Conservation (phyloP, 1,140 invertebrate genomes). For the Acromyrmex echinatior region DNA sequence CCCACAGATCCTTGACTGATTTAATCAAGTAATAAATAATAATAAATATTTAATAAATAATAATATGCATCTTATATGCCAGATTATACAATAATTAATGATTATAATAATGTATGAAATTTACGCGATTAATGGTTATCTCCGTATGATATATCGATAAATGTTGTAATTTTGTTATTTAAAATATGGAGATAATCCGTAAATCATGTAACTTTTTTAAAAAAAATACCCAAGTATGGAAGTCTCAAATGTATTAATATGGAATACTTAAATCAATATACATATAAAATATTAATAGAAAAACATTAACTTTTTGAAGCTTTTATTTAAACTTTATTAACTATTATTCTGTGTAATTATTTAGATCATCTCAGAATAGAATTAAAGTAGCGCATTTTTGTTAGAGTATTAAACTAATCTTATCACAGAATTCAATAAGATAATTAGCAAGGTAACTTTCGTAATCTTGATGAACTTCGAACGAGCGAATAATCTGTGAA, state of each 20-base stretch:
- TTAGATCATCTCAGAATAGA: not conserved
- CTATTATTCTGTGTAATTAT: conserved; percentile 3
- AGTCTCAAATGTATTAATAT: not conserved
- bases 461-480: conserved; percentile 17
- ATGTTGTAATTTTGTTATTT: no score
- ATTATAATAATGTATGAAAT: no score
- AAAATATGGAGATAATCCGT: no score
- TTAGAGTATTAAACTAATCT: conserved; percentile 22
- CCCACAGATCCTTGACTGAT: not conserved
- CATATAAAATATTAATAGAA: not conserved
- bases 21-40: not conserved
- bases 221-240: no score
- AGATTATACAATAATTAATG: no score
- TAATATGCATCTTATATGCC: not conserved
- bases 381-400: not conserved
- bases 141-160: no score
- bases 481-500: not conserved
- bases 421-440: conserved; percentile 33
- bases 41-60: not conserved
- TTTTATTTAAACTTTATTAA: not conserved
- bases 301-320: not conserved
- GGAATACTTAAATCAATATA: not conserved
- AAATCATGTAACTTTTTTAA: no score
- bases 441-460: conserved; percentile 7
- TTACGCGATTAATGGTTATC: no score